Base-by-base conservation (phyloP, 1,140 invertebrate species). In the Drosophila cardini region DNA sequence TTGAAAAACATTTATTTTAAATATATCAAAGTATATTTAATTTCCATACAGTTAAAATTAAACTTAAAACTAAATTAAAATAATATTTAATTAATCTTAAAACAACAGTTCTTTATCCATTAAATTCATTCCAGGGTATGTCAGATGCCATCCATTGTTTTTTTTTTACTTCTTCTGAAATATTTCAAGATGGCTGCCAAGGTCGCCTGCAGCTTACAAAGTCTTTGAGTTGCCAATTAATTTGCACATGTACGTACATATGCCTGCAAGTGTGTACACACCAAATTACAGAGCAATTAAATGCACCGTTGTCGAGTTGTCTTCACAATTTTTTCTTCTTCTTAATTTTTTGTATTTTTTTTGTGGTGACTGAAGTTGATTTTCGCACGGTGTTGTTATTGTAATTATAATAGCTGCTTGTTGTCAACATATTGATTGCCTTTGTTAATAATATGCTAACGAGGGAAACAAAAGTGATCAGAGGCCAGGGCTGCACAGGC, bases 371-470 rank as follows among this genome's bases (percentile, higher is more conserved):
- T 58, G 60, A 70, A n/a, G 26, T 38, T 34, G 30, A 68, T 52
- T 62, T 77, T 78, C 76, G 69, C 80, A 79, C 75, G 74, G 74
- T 32, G 58, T 74, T 80, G 73, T 68, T 74, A 67, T 45, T 80
- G 57, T 57, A 83, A 83, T 87, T 76, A 87, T 82, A 57, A 82
- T 76, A 65, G 72, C 67, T 61, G 67, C 74, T 81, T 72, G 77
- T 80, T 78, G 82, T 86, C 82, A 86, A 85, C 78, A 89, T 77
- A 83, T 87, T 81, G 78, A 74, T 63, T 43, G 62, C 70, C 65
- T 53, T 61, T 42, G 40, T 26, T 21, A 40, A 38, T 65, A 55
- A 50, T 62, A 86, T 81, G 74, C 48, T 55, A 78, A 78, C 76
- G 61, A 80, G 64, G 30, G 46, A n/a, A 45, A 43, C 60, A 10